Evolutionary conservation across 2,113 vertebrate genomes (phyloP).

Genomic region (Ameiurus melas): DNA sequence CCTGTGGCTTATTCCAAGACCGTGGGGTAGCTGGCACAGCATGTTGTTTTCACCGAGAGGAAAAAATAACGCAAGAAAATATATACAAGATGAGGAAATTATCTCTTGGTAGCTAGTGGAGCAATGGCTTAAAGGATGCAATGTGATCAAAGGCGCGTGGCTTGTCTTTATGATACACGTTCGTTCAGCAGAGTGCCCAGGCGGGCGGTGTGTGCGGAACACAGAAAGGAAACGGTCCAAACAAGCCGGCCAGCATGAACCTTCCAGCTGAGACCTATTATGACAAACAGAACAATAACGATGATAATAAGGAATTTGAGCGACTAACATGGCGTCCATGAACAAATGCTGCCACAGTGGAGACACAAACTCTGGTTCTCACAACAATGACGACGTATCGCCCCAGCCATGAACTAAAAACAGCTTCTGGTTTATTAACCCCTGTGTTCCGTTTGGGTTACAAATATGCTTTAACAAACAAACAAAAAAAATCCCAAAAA

Average conservation of each 20-base stretch:
- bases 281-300: slow-evolving; percentile 50
- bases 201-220: neutral
- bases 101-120: slow-evolving; percentile 45
- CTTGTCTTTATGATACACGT: slow-evolving; percentile 35
- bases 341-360: neutral
- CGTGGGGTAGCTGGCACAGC: slow-evolving; percentile 40
- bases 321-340: neutral
- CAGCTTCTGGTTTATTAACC: neutral
- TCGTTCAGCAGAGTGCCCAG: slow-evolving; percentile 33
- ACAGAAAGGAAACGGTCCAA: slow-evolving; percentile 8
- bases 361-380: neutral
- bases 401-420: neutral
- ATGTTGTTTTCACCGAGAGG: slow-evolving; percentile 18
- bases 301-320: slow-evolving; percentile 20
- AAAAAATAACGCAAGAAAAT: neutral
- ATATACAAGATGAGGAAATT: slow-evolving; percentile 45
- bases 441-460: neutral
- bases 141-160: slow-evolving; percentile 51
- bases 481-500: neutral
- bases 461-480: neutral
- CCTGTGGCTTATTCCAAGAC: slow-evolving; percentile 49
- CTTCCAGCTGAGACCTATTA: slow-evolving; percentile 45
- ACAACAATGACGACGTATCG: neutral
- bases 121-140: slow-evolving; percentile 24
- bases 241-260: slow-evolving; percentile 1